These are phyloP conservation scores for Xerus inauris DNA, from an alignment of 2,113 vertebrate genomes.

Conservation along the genomic window DNA sequence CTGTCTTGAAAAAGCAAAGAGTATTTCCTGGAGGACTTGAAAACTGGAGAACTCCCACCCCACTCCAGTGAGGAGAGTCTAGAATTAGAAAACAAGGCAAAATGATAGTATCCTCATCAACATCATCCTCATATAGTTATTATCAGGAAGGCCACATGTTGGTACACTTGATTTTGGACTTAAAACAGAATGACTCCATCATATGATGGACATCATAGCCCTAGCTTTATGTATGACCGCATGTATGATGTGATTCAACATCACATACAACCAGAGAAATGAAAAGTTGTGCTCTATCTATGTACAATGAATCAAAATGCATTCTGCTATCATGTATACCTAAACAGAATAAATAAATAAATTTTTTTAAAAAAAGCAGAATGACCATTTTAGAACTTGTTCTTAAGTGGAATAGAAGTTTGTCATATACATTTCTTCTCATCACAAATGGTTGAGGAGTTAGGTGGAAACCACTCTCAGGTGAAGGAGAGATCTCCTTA, in stretches of 20 bases:
- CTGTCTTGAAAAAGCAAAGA: background rate
- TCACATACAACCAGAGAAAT: no score
- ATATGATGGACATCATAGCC: no score
- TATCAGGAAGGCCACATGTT: background rate
- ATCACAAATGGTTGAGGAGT: background rate
- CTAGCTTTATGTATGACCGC: no score
- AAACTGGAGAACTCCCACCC: background rate
- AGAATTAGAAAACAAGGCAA: background rate
- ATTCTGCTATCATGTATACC: no score
- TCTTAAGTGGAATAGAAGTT: background rate
- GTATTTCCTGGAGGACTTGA: background rate
- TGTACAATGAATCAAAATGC: no score
- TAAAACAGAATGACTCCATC: conserved; percentile 40
- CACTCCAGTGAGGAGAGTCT: background rate
- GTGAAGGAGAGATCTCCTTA: background rate
- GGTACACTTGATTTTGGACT: background rate
- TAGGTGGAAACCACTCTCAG: background rate
- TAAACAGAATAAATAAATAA: no score
- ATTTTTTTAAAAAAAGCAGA: no score
- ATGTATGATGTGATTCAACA: no score
- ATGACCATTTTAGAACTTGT: background rate
- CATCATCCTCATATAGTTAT: background rate
- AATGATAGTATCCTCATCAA: background rate
- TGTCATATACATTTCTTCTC: background rate
- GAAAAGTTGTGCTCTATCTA: no score